Conservation (phyloP, 2,113 vertebrate genomes). For the Nicator chloris region DNA sequence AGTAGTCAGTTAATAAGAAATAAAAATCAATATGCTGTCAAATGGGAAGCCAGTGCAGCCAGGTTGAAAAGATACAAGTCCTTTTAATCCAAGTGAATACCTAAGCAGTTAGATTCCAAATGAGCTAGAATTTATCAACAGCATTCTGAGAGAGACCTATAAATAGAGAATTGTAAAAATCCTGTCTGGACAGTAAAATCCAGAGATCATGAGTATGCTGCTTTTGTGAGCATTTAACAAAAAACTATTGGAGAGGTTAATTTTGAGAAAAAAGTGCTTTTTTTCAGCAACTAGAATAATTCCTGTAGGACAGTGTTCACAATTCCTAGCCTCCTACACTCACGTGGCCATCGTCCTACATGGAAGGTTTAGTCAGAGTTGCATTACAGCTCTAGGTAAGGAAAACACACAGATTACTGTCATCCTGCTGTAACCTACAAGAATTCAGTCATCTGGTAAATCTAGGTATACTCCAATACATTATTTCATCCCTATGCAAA, state of each 20-base stretch:
- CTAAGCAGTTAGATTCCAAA: neutral
- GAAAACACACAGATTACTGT: neutral
- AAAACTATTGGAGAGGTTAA: neutral
- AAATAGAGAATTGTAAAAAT: neutral
- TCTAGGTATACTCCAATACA: neutral
- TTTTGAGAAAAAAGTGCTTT: neutral
- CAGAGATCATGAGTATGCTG: neutral
- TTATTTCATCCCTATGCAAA: neutral
- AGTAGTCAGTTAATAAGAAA: conserved; percentile 39
- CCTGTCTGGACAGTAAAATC: neutral
- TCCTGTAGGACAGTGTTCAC: neutral
- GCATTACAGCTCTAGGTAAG: neutral
- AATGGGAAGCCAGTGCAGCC: neutral
- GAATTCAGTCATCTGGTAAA: neutral
- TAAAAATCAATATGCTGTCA: neutral
- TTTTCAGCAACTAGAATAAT: neutral
- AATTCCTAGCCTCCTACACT: neutral
- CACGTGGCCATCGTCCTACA: neutral
- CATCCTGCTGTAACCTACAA: neutral
- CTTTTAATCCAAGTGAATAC: neutral
- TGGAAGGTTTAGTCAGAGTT: neutral
- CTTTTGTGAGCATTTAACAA: neutral
- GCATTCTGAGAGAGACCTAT: neutral
- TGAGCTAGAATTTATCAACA: neutral
- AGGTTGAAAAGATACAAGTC: neutral